Evolutionary conservation across 2,797 vertebrate species (phyloP), one percentile per base, ranked within the genome.

Genomic region (Lutjanus argentimaculatus): DNA sequence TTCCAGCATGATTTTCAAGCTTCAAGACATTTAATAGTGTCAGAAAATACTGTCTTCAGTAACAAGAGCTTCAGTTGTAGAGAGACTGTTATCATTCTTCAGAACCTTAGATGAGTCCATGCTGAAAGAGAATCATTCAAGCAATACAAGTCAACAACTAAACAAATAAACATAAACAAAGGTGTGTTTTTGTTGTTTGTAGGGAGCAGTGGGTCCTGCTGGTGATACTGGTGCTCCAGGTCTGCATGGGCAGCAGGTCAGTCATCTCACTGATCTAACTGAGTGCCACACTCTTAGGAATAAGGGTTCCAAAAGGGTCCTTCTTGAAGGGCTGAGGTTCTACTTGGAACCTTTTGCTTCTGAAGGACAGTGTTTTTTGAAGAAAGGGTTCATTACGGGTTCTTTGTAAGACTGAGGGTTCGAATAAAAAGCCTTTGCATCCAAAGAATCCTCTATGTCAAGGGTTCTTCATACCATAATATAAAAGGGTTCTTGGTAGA

Each of bases 221-320:
- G 97, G 97, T 64, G 90, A 66, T 14, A 17, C 17, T 0, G 96
- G 97, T 5, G 21, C 92, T 52, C 7, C 70, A 0, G 97, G 96
- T 58, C 82, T 97, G 72, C 83, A 95, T 17, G 96, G 96, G 4
- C 93, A 93, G 72, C 96, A 96, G 96, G 97, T 97, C 80, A 80
- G 88, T 85, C 25, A 15, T 4, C 21, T 66, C 57, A 17, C 52
- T 69, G 21, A 65, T 51, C 25, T 30, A 2, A 30, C 25, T 30
- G 25, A 30, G 2, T 30, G 25, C 25, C 25, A 30, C 25, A 30
- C 25, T 30, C 25, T 30, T 2, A 30, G 25, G 25, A 30, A 30
- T 30, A 30, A 30, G 25, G 25, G 25, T 30, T 30, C 25, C 25
- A 30, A 30, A 30, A 30, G 25, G 25, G 25, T 30, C 4, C 25